Conservation (phyloP, 2,113 vertebrate species). For the Uropsilus gracilis region DNA sequence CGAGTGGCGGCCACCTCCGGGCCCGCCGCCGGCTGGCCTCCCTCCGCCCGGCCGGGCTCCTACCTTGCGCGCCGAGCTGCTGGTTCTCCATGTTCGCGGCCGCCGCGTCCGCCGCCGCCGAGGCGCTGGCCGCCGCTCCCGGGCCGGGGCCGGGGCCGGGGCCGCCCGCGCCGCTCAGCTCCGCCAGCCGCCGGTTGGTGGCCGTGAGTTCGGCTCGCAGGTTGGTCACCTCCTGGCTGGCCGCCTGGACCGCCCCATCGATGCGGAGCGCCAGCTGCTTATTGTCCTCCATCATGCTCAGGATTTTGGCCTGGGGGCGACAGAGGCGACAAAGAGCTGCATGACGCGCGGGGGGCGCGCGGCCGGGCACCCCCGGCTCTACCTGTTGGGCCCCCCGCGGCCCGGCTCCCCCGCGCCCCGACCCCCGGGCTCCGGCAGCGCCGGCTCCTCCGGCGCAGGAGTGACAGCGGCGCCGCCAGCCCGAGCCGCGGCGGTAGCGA, state of each 20-base stretch:
- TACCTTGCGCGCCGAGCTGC: conserved; percentile 90
- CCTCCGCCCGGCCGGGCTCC: conserved; percentile 23
- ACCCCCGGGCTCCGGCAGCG: conserved; percentile 81
- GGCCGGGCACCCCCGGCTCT: conserved; percentile 64
- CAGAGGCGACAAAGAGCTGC: conserved; percentile 91
- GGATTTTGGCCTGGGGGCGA: conserved; percentile 93
- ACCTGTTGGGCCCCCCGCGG: conserved; percentile 78
- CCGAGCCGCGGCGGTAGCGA: conserved; percentile 70
- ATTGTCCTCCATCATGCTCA: conserved; percentile 97
- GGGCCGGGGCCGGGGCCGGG: conserved; percentile 65
- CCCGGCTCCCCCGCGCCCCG: conserved; percentile 63
- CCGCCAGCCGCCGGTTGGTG: conserved; percentile 92
- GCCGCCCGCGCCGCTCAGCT: conserved; percentile 87
- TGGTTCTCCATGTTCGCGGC: conserved; percentile 88
- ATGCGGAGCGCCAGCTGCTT: conserved; percentile 93
- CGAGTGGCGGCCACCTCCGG: neutral
- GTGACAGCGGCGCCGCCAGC: conserved; percentile 80
- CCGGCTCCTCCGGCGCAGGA: conserved; percentile 73
- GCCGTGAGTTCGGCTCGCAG: conserved; percentile 93
- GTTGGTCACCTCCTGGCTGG: conserved; percentile 94
- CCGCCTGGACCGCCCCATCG: conserved; percentile 95
- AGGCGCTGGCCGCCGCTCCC: conserved; percentile 15
- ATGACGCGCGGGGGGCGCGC: conserved; percentile 87
- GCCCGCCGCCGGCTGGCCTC: too few relatives aligned
- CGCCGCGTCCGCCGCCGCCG: conserved; percentile 52